Conservation (phyloP, 2,113 vertebrate species). For the Varanus komodoensis region DNA sequence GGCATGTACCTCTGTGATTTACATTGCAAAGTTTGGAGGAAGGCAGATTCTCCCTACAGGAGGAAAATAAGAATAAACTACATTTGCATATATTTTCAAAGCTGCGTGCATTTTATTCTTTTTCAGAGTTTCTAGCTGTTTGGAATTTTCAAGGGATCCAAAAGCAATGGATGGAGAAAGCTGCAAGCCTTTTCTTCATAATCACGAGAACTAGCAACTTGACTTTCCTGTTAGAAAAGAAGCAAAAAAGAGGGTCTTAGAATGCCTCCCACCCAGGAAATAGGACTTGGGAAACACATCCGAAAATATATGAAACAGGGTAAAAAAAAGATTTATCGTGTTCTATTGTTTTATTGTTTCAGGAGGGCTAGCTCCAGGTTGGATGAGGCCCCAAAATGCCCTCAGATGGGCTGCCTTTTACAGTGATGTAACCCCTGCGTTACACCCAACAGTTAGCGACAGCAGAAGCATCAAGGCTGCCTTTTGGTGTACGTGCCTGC, state of each 20-base stretch:
- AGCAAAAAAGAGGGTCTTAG: neutral
- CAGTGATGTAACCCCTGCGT: too few species aligned
- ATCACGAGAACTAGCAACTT: neutral
- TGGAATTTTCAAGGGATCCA: too few species aligned
- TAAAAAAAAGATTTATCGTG: too few species aligned
- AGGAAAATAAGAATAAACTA: neutral
- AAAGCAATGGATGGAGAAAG: too few species aligned
- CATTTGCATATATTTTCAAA: conserved; percentile 9
- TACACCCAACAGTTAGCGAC: too few species aligned
- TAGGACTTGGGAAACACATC: neutral
- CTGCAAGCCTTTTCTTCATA: neutral
- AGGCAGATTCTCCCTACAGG: neutral
- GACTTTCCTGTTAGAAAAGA: neutral
- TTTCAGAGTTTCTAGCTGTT: neutral
- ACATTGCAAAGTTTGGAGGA: neutral
- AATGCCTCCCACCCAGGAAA: neutral
- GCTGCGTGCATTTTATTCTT: neutral
- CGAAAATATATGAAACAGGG: too few species aligned
- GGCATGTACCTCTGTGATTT: neutral
- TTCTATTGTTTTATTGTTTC: too few species aligned
- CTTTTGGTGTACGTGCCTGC: too few species aligned
- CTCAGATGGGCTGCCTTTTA: too few species aligned
- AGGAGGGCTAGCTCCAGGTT: too few species aligned
- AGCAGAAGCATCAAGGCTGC: too few species aligned
- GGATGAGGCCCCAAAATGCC: too few species aligned